A percentile compares a stretch with the other conserved stretches of the same genome.
phyloP scores from a whole-genome alignment of 53 echinoderm and acorn worm genomes.

The Holothuria leucospilota region DNA sequence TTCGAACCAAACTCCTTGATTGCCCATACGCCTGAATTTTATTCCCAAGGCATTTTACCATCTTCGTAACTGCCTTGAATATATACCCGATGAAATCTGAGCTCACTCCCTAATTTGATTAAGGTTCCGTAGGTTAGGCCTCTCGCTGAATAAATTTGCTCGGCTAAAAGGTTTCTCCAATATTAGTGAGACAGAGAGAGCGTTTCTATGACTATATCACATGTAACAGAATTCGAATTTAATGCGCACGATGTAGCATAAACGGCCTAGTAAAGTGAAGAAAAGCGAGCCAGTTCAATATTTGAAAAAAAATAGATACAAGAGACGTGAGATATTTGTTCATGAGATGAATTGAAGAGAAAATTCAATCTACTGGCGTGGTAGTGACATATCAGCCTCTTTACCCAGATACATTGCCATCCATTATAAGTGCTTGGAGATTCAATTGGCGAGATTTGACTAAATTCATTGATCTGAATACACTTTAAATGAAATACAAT shows the following conservation, averaged over 20 bases:
- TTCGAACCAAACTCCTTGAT: constrained; percentile 28
- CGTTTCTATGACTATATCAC: constrained; percentile 21
- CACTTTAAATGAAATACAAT: not conserved
- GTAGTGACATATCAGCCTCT: constrained; percentile 21
- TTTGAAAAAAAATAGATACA: constrained; percentile 41
- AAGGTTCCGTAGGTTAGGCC: constrained; percentile 39
- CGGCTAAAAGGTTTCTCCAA: constrained; percentile 44
- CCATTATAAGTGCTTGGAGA: constrained; percentile 29
- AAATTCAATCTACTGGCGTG: constrained; percentile 34
- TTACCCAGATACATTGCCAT: constrained; percentile 41
- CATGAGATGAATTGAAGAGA: constrained; percentile 48
- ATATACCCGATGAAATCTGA: constrained; percentile 43
- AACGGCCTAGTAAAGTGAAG: constrained; percentile 21
- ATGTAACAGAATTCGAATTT: constrained; percentile 46
- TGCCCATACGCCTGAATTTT: constrained; percentile 41
- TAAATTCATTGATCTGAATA: constrained; percentile 7
- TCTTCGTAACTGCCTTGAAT: constrained; percentile 37
- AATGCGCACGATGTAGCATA: constrained; percentile 31
- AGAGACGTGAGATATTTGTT: constrained; percentile 26
- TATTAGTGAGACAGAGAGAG: constrained; percentile 3
- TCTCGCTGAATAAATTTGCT: constrained; percentile 48
- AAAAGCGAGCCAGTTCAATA: constrained; percentile 42
- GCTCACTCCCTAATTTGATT: constrained; percentile 47
- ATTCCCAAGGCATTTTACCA: constrained; percentile 44
- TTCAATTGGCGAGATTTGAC: constrained; percentile 12